phyloP scores from a whole-genome alignment of 2,888 invertebrate species.

The Mimachlamys varia region DNA sequence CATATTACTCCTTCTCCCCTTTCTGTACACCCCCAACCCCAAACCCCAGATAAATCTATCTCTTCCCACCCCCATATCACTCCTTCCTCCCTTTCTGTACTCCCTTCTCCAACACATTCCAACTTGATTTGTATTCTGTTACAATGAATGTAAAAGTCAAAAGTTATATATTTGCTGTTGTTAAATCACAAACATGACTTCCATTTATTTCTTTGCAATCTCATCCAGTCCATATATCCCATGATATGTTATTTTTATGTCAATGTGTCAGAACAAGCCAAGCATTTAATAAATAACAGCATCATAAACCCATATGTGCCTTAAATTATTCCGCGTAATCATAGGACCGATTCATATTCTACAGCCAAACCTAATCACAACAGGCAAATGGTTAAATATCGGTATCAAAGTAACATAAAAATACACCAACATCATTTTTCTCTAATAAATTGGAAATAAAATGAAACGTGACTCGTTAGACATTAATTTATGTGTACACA shows the following conservation, averaged over 20 bases:
- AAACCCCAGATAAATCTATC: background rate
- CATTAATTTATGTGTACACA: background rate
- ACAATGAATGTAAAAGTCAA: background rate
- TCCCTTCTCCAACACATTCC: background rate
- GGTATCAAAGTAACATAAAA: background rate
- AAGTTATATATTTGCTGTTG: background rate
- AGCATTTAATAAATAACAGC: background rate
- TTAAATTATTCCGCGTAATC: background rate
- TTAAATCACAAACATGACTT: background rate
- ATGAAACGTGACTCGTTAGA: background rate
- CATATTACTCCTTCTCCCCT: too few species aligned
- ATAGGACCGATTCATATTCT: background rate
- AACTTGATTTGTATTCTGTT: background rate
- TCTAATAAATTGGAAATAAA: background rate
- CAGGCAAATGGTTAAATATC: background rate
- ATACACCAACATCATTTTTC: background rate
- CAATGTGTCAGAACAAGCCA: background rate
- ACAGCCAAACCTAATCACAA: background rate
- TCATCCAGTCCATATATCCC: background rate
- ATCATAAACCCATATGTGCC: background rate
- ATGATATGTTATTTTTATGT: background rate
- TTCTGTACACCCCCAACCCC: background rate
- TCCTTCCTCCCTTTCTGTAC: too few species aligned
- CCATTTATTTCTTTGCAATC: background rate
- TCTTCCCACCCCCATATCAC: background rate